Conservation (phyloP, 2,797 vertebrate species). For the Aldrovandia affinis region DNA sequence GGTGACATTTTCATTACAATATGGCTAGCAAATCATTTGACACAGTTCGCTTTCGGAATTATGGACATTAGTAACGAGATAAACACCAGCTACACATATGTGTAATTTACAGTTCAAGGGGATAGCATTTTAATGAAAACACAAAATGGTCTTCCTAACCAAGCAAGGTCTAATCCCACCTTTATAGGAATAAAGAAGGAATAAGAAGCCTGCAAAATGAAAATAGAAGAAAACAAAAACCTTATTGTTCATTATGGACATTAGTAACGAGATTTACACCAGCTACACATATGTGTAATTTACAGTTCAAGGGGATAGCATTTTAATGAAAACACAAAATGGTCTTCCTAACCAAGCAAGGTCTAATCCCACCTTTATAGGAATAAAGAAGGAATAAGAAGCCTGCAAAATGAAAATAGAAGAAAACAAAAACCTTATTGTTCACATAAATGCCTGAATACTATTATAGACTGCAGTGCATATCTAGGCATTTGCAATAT, state of each 20-base stretch:
- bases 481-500: conserved; percentile 49
- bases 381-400: background rate
- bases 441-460: conserved; percentile 63
- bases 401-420: background rate
- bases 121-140: too few relatives aligned
- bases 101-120: too few relatives aligned
- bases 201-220: background rate
- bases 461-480: conserved; percentile 53
- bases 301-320: too few relatives aligned
- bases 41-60: too few relatives aligned
- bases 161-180: background rate
- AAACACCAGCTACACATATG: too few relatives aligned
- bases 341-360: background rate
- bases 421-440: conserved; percentile 70
- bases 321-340: too few relatives aligned
- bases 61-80: too few relatives aligned
- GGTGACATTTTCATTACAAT: too few relatives aligned
- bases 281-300: too few relatives aligned
- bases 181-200: background rate
- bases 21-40: too few relatives aligned
- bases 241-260: conserved; percentile 82
- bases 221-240: conserved; percentile 47
- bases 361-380: background rate
- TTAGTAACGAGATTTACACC: too few relatives aligned
- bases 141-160: background rate